These are phyloP conservation scores for Hydrophis major DNA, from an alignment of 2,797 vertebrate species.

Conservation along the genomic window DNA sequence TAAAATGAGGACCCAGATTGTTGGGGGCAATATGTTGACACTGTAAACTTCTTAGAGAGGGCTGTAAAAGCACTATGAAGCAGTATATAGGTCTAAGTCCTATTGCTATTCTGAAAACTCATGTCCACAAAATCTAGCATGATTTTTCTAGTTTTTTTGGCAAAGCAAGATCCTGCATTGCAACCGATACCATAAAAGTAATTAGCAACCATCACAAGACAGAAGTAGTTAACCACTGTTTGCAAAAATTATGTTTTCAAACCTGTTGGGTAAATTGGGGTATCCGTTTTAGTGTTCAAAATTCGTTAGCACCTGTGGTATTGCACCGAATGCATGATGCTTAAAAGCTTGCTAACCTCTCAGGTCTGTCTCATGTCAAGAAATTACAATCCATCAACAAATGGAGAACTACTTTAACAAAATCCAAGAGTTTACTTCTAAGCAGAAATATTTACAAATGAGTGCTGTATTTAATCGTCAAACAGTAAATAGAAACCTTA, in stretches of 20 bases:
- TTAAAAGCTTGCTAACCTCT: not conserved
- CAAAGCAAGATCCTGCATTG: not conserved
- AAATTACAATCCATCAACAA: not conserved
- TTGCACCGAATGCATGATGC: not conserved
- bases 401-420: not conserved
- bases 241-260: not conserved
- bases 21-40: too few species aligned
- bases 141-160: not conserved
- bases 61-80: too few species aligned
- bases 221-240: not conserved
- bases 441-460: not conserved
- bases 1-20: too few species aligned
- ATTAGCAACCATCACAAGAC: not conserved
- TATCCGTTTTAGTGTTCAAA: not conserved
- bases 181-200: not conserved
- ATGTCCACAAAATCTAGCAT: not conserved
- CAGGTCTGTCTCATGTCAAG: not conserved
- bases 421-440: not conserved
- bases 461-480: not conserved
- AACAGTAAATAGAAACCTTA: conserved; percentile 76
- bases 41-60: too few species aligned
- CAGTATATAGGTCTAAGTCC: not conserved
- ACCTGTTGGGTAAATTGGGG: not conserved
- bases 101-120: not conserved
- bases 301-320: not conserved